Conservation (phyloP, 2,888 invertebrate species). For the Calameuta filiformis region DNA sequence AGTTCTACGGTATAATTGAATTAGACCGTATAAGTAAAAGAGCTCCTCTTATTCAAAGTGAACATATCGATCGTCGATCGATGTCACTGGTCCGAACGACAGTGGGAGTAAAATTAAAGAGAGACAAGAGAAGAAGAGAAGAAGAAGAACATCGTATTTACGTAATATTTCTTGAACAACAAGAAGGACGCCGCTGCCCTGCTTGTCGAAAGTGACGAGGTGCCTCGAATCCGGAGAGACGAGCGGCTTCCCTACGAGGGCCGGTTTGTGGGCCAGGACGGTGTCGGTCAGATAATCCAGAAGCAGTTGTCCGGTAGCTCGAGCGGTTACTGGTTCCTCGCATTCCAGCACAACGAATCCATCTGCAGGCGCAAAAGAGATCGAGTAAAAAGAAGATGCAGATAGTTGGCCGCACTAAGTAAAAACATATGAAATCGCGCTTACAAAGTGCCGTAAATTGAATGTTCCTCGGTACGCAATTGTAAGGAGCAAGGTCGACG, state of each 20-base stretch:
- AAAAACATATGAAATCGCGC: constrained; percentile 44
- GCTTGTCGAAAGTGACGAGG: constrained; percentile 75
- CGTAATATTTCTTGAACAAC: constrained; percentile 75
- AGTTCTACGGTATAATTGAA: no score
- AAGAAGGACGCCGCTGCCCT: constrained; percentile 69
- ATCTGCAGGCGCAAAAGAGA: constrained; percentile 66
- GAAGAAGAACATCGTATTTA: constrained; percentile 54
- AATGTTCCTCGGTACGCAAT: constrained; percentile 77
- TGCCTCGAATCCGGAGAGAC: constrained; percentile 79
- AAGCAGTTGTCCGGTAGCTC: constrained; percentile 75
- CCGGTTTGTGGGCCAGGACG: constrained; percentile 73
- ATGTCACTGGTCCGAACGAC: not conserved
- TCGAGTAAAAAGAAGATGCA: not conserved
- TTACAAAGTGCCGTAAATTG: constrained; percentile 80
- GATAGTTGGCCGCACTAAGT: not conserved
- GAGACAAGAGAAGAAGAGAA: not conserved
- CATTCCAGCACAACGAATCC: constrained; percentile 80
- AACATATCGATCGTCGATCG: no score
- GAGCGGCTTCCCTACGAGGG: constrained; percentile 74
- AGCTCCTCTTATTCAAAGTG: no score
- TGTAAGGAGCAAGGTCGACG: constrained; percentile 77
- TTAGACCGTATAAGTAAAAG: no score
- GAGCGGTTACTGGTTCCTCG: constrained; percentile 73
- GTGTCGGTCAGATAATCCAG: constrained; percentile 80
- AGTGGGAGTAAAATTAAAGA: not conserved